Percentiles rank a stretch among this genome's conserved stretches.
These are phyloP conservation scores for Picathartes gymnocephalus DNA, from an alignment of 2,113 vertebrate species.

Conservation along the genomic window DNA sequence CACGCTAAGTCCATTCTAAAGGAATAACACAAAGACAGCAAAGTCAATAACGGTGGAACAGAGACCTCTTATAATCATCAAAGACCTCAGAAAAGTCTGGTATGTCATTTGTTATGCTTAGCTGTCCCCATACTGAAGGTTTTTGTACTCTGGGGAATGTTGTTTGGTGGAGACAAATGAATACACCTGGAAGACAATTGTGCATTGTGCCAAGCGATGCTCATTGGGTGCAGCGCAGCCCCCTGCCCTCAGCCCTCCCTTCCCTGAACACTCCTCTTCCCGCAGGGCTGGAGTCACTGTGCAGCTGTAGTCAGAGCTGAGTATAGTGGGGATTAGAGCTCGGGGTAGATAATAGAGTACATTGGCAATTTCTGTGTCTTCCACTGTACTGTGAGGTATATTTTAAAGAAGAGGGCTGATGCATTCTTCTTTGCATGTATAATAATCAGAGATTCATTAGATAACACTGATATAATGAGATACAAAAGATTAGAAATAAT, in stretches of 20 bases:
- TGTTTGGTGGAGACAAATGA: conserved; percentile 51
- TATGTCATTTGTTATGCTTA: conserved; percentile 52
- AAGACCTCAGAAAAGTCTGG: conserved; percentile 8
- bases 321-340: background rate
- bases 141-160: conserved; percentile 53
- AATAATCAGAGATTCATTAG: background rate
- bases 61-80: conserved; percentile 34
- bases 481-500: background rate
- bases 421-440: background rate
- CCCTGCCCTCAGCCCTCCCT: background rate
- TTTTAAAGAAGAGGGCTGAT: background rate
- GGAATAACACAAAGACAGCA: conserved; percentile 24
- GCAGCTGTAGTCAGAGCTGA: background rate
- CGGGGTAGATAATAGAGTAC: background rate
- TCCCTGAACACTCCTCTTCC: background rate
- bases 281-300: background rate
- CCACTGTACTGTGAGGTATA: background rate
- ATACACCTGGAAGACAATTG: conserved; percentile 66
- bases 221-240: background rate
- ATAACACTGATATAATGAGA: background rate
- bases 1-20: conserved; percentile 43
- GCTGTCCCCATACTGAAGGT: conserved; percentile 41
- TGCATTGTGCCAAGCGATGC: conserved; percentile 10
- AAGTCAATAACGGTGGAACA: conserved; percentile 28
- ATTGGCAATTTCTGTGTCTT: background rate